Evolutionary conservation across 1,140 invertebrate species (phyloP).

Genomic region (Ceratina calcarata): DNA sequence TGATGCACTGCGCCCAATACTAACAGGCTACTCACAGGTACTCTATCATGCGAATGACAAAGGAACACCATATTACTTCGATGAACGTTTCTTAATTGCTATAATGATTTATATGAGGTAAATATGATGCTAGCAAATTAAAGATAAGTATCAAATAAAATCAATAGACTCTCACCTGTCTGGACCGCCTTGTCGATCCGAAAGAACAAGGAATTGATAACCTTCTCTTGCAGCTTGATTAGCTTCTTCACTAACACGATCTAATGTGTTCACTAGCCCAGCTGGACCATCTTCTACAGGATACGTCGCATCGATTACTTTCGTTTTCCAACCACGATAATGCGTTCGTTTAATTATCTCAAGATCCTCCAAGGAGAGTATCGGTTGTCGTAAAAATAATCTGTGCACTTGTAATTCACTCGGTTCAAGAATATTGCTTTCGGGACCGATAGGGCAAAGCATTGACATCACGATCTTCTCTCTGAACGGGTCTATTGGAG

Average conservation of each 20-base stretch:
- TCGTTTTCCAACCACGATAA: constrained; percentile 95
- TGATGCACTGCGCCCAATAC: constrained; percentile 97
- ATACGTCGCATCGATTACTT: constrained; percentile 95
- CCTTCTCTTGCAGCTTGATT: constrained; percentile 88
- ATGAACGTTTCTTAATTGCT: not conserved
- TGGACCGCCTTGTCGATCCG: constrained; percentile 89
- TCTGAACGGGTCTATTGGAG: constrained; percentile 99
- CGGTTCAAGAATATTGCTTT: constrained; percentile 96
- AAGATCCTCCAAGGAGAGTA: constrained; percentile 94
- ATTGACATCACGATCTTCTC: constrained; percentile 99
- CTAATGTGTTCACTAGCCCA: constrained; percentile 90
- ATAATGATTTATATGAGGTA: not conserved
- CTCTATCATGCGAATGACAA: constrained; percentile 71
- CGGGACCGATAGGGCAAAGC: constrained; percentile 94
- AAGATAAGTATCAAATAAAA: not conserved
- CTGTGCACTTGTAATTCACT: constrained; percentile 94
- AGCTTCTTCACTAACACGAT: constrained; percentile 91
- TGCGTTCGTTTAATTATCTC: constrained; percentile 91
- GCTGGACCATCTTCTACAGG: constrained; percentile 85
- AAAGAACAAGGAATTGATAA: constrained; percentile 94
- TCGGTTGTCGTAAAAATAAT: constrained; percentile 96
- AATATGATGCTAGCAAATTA: not conserved
- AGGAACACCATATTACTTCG: not conserved
- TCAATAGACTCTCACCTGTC: constrained; percentile 77
- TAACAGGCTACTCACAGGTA: constrained; percentile 91